These are phyloP conservation scores for Bos javanicus DNA, from an alignment of 2,113 vertebrate genomes.

Conservation along the genomic window DNA sequence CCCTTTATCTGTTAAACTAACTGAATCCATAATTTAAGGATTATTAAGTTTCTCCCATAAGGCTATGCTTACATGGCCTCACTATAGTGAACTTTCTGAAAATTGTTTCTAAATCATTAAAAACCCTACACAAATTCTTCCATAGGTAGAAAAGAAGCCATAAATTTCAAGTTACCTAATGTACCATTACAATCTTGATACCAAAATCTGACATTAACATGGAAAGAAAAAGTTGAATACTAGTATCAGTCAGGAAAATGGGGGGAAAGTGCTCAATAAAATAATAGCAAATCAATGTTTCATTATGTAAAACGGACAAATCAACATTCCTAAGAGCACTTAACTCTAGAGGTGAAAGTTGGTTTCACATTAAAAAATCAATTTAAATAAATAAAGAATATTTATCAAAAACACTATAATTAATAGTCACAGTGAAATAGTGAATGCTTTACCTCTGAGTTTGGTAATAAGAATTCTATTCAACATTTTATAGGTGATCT, in stretches of 20 bases:
- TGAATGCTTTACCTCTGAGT: background rate
- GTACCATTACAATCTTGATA: background rate
- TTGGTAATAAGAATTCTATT: background rate
- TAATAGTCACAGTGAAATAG: background rate
- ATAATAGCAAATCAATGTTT: background rate
- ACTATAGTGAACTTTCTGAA: background rate
- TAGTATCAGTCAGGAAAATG: background rate
- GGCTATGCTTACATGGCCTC: background rate
- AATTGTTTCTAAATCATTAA: background rate
- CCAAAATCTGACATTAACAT: background rate
- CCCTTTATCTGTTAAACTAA: background rate
- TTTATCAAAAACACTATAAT: background rate
- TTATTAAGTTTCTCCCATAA: background rate
- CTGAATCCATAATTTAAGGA: background rate
- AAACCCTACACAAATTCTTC: background rate
- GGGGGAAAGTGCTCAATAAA: background rate
- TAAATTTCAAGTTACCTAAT: background rate
- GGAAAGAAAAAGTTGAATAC: background rate
- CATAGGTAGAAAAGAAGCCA: background rate
- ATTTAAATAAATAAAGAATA: background rate
- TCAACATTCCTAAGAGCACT: background rate
- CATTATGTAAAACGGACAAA: background rate
- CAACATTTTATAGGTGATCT: background rate
- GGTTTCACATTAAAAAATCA: background rate
- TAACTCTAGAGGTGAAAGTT: background rate